Conservation (phyloP, 2,888 invertebrate species). For the Agrotis segetum region DNA sequence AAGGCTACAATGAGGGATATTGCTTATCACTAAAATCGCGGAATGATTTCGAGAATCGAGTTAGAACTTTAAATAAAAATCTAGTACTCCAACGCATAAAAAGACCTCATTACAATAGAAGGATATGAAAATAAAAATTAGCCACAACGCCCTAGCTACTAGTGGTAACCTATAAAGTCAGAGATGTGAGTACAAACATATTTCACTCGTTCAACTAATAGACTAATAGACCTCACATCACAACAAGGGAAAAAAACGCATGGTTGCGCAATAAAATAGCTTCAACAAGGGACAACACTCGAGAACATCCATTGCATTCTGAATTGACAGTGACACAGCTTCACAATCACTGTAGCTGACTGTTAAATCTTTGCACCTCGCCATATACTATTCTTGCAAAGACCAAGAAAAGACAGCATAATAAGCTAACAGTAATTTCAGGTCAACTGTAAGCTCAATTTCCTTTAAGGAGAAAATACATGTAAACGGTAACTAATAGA, state of each 20-base stretch:
- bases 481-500: background rate
- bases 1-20: background rate
- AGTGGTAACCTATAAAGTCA: background rate
- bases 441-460: background rate
- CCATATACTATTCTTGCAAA: background rate
- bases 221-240: too few relatives aligned
- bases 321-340: background rate
- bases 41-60: too few relatives aligned
- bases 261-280: background rate
- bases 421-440: background rate
- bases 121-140: too few relatives aligned
- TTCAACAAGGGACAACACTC: background rate
- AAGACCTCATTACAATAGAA: too few relatives aligned
- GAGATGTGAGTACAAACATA: too few relatives aligned
- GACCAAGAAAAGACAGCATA: background rate
- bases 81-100: too few relatives aligned
- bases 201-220: too few relatives aligned
- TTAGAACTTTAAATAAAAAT: too few relatives aligned
- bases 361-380: background rate
- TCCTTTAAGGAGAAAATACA: conserved; percentile 12
- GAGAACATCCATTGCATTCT: background rate
- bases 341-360: background rate
- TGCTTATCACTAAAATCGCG: too few relatives aligned
- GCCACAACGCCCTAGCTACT: too few relatives aligned
- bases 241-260: background rate